Percentiles rank a stretch among this genome's conserved stretches.
Conservation (phyloP, 35 echinoderm and acorn worm species). For the Strongylocentrotus purpuratus region DNA sequence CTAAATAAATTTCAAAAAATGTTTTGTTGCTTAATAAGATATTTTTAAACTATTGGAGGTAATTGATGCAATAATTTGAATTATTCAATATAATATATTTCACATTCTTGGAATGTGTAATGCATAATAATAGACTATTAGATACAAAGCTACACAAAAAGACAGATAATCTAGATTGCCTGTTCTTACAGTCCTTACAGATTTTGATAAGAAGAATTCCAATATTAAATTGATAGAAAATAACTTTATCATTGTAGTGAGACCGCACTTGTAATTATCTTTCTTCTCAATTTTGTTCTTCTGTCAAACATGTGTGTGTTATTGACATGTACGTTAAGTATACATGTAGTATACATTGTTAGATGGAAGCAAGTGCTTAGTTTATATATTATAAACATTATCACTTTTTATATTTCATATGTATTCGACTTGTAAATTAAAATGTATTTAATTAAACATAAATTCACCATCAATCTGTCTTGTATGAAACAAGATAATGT, state of each 20-base stretch:
- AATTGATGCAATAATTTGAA: not conserved
- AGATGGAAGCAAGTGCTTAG: not conserved
- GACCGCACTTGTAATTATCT: not conserved
- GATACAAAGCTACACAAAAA: not conserved
- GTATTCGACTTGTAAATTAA: not conserved
- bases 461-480: not conserved
- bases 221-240: not conserved
- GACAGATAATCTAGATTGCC: not conserved
- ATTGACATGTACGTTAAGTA: not conserved
- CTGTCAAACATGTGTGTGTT: not conserved
- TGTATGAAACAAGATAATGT: not conserved
- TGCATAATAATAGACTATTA: not conserved
- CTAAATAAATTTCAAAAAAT: too few relatives aligned
- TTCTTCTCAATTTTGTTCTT: not conserved
- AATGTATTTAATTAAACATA: not conserved
- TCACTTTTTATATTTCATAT: not conserved
- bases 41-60: not conserved
- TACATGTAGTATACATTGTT: not conserved
- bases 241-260: not conserved
- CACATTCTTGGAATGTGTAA: not conserved
- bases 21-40: not conserved
- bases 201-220: not conserved
- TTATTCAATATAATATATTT: not conserved
- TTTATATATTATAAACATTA: not conserved
- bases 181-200: not conserved